A percentile compares a stretch with the other conserved stretches of the same genome.
These are phyloP conservation scores for Spinus pinus DNA, from an alignment of 2,797 vertebrate genomes.

Conservation along the genomic window DNA sequence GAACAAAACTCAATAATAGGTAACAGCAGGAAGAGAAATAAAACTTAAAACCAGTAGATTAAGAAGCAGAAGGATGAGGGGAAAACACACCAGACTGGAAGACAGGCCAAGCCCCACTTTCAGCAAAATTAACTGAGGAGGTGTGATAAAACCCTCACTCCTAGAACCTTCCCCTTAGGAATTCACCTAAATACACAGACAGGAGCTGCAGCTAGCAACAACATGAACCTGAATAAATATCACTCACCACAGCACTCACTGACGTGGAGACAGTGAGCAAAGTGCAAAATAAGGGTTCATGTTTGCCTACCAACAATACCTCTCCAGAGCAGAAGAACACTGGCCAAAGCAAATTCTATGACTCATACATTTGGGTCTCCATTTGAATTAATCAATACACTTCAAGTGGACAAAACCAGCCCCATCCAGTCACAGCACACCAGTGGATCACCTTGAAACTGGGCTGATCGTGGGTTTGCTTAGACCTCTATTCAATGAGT, in stretches of 20 bases:
- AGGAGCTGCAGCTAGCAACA: background rate
- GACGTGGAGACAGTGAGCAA: background rate
- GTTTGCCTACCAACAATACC: background rate
- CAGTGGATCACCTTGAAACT: background rate
- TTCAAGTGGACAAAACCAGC: background rate
- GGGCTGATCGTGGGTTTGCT: background rate
- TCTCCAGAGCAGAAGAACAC: background rate
- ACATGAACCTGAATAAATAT: background rate
- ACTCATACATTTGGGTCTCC: background rate
- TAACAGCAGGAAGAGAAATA: background rate
- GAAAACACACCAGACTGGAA: background rate
- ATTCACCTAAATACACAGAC: background rate
- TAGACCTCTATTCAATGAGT: background rate
- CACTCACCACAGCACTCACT: background rate
- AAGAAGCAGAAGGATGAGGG: background rate
- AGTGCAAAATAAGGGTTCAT: background rate
- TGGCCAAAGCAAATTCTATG: background rate
- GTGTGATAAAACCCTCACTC: background rate
- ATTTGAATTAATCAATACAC: background rate
- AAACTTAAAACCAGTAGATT: background rate
- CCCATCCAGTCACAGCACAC: background rate
- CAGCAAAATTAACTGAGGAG: background rate
- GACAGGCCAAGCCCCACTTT: background rate
- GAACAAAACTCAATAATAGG: fast-evolving
- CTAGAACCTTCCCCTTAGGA: background rate